These are phyloP conservation scores for Corythaeola cristata DNA, from an alignment of 2,113 vertebrate species.

Conservation along the genomic window DNA sequence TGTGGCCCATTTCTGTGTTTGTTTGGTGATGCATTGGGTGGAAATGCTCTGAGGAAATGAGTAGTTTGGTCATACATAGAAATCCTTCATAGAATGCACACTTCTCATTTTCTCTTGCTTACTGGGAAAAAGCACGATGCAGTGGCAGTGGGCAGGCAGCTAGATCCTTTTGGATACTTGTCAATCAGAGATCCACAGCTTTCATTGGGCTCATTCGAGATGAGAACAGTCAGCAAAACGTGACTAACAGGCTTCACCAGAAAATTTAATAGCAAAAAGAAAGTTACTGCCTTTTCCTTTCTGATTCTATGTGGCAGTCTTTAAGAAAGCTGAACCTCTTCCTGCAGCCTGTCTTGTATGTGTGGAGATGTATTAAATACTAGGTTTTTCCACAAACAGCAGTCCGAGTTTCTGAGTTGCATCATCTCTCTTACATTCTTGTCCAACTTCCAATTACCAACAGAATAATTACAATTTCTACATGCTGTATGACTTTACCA, in stretches of 20 bases:
- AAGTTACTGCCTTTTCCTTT: not conserved
- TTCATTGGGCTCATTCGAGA: not conserved
- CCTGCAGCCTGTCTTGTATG: not conserved
- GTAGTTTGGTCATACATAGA: not conserved
- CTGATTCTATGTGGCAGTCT: not conserved
- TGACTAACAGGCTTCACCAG: not conserved
- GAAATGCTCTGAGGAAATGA: constrained; percentile 12
- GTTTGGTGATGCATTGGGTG: not conserved
- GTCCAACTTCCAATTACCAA: not conserved
- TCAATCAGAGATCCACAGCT: not conserved
- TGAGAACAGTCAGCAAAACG: not conserved
- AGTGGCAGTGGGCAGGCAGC: not conserved
- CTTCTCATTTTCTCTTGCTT: not conserved
- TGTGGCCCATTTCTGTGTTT: not conserved
- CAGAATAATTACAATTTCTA: not conserved
- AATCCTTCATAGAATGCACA: not conserved
- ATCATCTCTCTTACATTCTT: not conserved
- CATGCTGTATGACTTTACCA: not conserved
- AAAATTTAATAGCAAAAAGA: not conserved
- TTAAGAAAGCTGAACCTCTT: not conserved
- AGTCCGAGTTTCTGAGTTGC: not conserved
- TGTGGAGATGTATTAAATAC: not conserved
- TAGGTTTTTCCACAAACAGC: not conserved
- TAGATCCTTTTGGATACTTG: not conserved
- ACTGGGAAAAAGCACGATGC: accelerated